Evolutionary conservation across 2,888 invertebrate genomes (phyloP), one percentile per base, ranked within the genome.

Genomic region (Tipula unca): DNA sequence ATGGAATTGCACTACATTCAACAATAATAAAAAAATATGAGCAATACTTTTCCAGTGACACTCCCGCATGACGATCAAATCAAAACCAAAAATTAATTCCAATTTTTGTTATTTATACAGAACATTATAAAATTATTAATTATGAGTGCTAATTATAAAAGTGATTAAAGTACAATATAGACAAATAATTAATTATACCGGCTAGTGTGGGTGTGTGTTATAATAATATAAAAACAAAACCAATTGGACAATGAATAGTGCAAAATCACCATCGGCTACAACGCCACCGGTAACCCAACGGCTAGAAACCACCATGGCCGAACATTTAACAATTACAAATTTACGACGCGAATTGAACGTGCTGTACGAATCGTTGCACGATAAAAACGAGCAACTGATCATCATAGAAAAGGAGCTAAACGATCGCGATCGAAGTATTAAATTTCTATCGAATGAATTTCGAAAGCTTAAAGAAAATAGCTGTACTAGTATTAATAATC

Each of bases 351-450:
- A 89, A 86, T 86, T 89, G 1, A 87, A 87, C 54, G 86, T 87
- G 20, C 87, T 88, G 29, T 88, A 88, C 82, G 87, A 88, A 82
- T 86, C 87, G 25, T 85, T 89, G 17, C 87, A 87, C 25, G 88
- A 88, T 85, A 88, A 88, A 86, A 88, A 88, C 84, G 87, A 87
- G 17, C 87, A 89, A 86, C 86, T 89, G 17, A 85, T 86, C 42
- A 86, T 87, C 5, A 85, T 88, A 4, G 88, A 88, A 86, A 88
- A 88, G 85, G 87, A 87, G 8, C 82, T 89, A n/a, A 86, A 87
- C 39, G 87, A 88, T 86, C 87, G 88, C 82, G 88, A 88, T 85
- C 85, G 86, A 85, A 87, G 87, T 86, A 86, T 88, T 48, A 85
- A 86, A 32, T 87, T 86, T 85, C 82, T 88, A 32, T 87, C 86